Percentiles rank a stretch among this genome's conserved stretches.
Conservation (phyloP, 2,888 invertebrate genomes). For the Choreutis nemorana region DNA sequence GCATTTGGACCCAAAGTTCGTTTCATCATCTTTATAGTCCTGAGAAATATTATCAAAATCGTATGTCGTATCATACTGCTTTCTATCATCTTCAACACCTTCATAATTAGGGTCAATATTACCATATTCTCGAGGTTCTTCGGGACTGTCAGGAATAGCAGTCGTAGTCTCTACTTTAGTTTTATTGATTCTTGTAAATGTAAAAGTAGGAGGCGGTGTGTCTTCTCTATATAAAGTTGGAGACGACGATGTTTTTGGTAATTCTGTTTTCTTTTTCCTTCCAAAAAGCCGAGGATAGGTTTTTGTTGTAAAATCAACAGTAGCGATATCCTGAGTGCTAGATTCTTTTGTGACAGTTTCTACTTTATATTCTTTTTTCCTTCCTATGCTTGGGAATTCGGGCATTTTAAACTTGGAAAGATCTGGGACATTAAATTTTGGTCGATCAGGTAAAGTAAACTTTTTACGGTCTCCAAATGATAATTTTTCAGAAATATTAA, state of each 20-base stretch:
- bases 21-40: constrained; percentile 63
- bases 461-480: constrained; percentile 67
- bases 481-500: constrained; percentile 60
- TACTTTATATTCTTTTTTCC: constrained; percentile 51
- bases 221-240: constrained; percentile 60
- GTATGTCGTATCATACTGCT: constrained; percentile 41
- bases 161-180: constrained; percentile 49
- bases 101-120: constrained; percentile 38
- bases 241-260: constrained; percentile 61
- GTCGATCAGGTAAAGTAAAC: constrained; percentile 69
- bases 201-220: constrained; percentile 68
- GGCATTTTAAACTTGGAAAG: constrained; percentile 67
- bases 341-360: constrained; percentile 42
- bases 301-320: constrained; percentile 76
- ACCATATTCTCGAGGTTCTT: constrained; percentile 55
- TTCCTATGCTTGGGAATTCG: constrained; percentile 69
- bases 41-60: constrained; percentile 67
- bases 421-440: constrained; percentile 62
- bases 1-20: constrained; percentile 24
- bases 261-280: constrained; percentile 47
- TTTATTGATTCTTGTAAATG: constrained; percentile 72
- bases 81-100: constrained; percentile 41
- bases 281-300: constrained; percentile 80
- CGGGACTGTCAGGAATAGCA: constrained; percentile 46
- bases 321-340: constrained; percentile 49